Percentiles rank a stretch among this genome's conserved stretches.
These are phyloP conservation scores for Empis livida DNA, from an alignment of 2,888 invertebrate species.

Conservation along the genomic window DNA sequence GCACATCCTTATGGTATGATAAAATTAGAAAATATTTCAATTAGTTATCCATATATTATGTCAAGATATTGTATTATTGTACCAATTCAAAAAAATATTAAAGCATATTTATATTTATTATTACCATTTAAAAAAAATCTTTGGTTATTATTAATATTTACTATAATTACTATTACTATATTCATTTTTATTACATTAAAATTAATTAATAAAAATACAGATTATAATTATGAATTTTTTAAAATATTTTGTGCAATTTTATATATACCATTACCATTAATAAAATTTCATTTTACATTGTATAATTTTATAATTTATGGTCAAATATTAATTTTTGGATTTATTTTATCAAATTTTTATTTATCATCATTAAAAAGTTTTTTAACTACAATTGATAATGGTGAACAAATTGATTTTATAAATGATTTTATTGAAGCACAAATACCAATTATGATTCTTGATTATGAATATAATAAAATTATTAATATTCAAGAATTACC, in stretches of 20 bases:
- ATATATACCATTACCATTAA: not conserved
- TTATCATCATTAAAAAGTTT: constrained; percentile 3
- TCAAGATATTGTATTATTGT: constrained; percentile 28
- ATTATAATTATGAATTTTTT: not conserved
- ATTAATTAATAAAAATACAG: not conserved
- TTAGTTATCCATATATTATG: constrained; percentile 25
- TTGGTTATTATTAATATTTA: constrained; percentile 18
- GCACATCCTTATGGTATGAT: not conserved
- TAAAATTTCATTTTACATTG: not conserved
- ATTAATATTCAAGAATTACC: not conserved
- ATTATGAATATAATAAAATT: not conserved
- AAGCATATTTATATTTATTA: constrained; percentile 17
- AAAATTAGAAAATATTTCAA: constrained; percentile 10
- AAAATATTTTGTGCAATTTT: not conserved
- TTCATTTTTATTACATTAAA: no score
- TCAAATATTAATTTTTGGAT: constrained; percentile 1
- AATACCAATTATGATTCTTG: constrained; percentile 1
- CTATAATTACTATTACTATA: no score
- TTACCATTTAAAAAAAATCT: constrained; percentile 16
- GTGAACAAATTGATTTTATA: constrained; percentile 1
- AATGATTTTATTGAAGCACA: not conserved
- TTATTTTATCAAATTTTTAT: constrained; percentile 4
- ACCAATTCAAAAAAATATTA: constrained; percentile 20
- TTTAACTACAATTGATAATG: constrained; percentile 1
- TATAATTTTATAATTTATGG: not conserved